A percentile compares a stretch with the other conserved stretches of the same genome.
Conservation (phyloP, 2,888 invertebrate genomes). For the Eristalis arbustorum region DNA sequence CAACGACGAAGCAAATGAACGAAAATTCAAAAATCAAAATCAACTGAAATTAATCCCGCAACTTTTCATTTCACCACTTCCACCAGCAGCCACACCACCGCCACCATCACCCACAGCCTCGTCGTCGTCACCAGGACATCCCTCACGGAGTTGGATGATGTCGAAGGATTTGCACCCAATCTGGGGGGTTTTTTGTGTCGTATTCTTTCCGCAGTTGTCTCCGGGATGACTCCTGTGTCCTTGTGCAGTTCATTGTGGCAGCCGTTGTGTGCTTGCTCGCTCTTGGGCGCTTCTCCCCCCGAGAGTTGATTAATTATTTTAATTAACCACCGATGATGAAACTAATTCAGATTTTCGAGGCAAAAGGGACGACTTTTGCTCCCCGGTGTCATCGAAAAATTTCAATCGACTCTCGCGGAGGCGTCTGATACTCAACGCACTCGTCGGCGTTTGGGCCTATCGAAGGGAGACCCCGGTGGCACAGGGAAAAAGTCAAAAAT, state of each 20-base stretch:
- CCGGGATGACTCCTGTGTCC: slow-evolving; percentile 30
- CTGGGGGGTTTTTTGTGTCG: slow-evolving; percentile 17
- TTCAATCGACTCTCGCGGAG: slow-evolving; percentile 31
- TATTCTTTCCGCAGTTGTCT: slow-evolving; percentile 15
- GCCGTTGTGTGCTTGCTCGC: slow-evolving; percentile 12
- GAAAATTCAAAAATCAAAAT: slow-evolving; percentile 67
- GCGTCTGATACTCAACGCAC: not conserved
- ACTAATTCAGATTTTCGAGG: slow-evolving; percentile 30
- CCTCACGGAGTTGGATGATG: slow-evolving; percentile 44
- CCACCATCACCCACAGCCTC: not conserved
- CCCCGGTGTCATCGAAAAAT: slow-evolving; percentile 39
- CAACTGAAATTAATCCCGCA: slow-evolving; percentile 69
- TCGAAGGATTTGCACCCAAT: slow-evolving; percentile 65
- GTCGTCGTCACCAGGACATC: slow-evolving; percentile 5
- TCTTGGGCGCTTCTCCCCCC: not conserved
- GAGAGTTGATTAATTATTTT: slow-evolving; percentile 67
- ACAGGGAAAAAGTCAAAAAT: slow-evolving; percentile 19
- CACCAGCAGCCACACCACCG: slow-evolving; percentile 1
- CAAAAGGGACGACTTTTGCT: slow-evolving; percentile 27
- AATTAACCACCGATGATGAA: slow-evolving; percentile 65
- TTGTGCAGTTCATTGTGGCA: slow-evolving; percentile 27
- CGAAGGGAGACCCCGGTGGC: not conserved
- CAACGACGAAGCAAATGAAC: slow-evolving; percentile 41
- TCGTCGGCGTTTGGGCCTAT: not conserved
- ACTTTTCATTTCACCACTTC: slow-evolving; percentile 65